These are phyloP conservation scores for Aspiorhynchus laticeps DNA, from an alignment of 2,113 vertebrate species.

Conservation along the genomic window DNA sequence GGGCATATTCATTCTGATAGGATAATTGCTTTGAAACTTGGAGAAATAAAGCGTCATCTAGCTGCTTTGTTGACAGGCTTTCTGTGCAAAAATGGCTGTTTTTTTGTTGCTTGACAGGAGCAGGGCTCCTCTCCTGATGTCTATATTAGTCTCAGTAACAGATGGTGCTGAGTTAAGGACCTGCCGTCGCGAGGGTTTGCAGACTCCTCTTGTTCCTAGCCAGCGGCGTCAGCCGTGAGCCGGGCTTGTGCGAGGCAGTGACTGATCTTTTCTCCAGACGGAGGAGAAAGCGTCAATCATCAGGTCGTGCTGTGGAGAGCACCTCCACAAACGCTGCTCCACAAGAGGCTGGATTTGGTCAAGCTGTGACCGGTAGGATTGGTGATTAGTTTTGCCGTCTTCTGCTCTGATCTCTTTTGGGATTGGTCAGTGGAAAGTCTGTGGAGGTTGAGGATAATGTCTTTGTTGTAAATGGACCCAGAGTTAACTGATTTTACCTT, in stretches of 20 bases:
- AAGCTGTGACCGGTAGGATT: slow-evolving; percentile 23
- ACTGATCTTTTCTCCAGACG: not conserved
- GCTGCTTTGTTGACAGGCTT: slow-evolving; percentile 35
- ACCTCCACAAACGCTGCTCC: slow-evolving; percentile 7
- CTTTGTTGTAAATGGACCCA: not conserved
- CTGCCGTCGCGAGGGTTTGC: slow-evolving; percentile 40
- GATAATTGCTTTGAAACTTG: slow-evolving; percentile 49
- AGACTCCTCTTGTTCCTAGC: slow-evolving; percentile 42
- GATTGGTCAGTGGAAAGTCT: not conserved
- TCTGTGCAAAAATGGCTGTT: slow-evolving; percentile 21
- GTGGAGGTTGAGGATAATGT: not conserved
- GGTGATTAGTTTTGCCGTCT: not conserved
- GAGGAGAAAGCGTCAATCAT: slow-evolving; percentile 50
- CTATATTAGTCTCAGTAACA: slow-evolving; percentile 57
- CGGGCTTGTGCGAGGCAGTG: slow-evolving; percentile 21
- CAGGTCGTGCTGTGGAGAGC: slow-evolving; percentile 51
- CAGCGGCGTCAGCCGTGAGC: slow-evolving; percentile 34
- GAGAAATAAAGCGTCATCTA: slow-evolving; percentile 28
- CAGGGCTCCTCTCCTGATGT: slow-evolving; percentile 44
- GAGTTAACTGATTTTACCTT: slow-evolving; percentile 12
- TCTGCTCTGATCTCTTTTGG: not conserved
- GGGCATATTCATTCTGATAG: slow-evolving; percentile 39
- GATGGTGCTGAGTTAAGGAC: slow-evolving; percentile 52
- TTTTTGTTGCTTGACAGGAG: slow-evolving; percentile 4
- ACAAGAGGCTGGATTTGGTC: slow-evolving; percentile 39